Evolutionary conservation across 2,797 vertebrate genomes (phyloP).

Genomic region (Schizopygopsis malacanthus): DNA sequence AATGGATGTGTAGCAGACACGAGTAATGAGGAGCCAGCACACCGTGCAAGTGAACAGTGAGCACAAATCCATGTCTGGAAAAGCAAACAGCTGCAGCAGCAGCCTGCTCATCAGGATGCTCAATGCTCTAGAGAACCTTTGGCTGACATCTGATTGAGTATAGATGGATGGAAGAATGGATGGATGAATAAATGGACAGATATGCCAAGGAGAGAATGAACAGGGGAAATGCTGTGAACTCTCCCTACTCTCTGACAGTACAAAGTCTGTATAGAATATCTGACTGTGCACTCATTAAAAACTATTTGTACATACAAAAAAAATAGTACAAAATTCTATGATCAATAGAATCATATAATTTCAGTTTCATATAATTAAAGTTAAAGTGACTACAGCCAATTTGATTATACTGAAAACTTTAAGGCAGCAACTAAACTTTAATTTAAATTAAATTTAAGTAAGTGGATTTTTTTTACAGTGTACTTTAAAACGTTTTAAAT

Average conservation of each 20-base stretch:
- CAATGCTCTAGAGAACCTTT: conserved; percentile 51
- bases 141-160: conserved; percentile 50
- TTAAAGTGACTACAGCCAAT: not conserved
- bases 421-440: not conserved
- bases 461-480: not conserved
- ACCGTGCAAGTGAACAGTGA: conserved; percentile 28
- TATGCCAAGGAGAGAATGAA: conserved; percentile 17
- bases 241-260: not conserved
- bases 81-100: conserved; percentile 53
- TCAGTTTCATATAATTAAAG: not conserved
- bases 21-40: conserved; percentile 42
- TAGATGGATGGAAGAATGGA: conserved; percentile 49
- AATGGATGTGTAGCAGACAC: conserved; percentile 28
- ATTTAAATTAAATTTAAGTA: no score
- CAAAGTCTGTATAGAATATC: not conserved
- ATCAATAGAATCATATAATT: not conserved
- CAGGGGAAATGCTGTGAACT: not conserved
- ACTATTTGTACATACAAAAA: not conserved
- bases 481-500: not conserved
- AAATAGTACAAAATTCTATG: not conserved
- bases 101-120: conserved; percentile 49
- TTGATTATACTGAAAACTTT: not conserved
- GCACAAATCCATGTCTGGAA: conserved; percentile 45
- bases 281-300: not conserved
- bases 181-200: conserved; percentile 11